phyloP scores from a whole-genome alignment of 2,113 vertebrate genomes.

The Ciconia maguari region DNA sequence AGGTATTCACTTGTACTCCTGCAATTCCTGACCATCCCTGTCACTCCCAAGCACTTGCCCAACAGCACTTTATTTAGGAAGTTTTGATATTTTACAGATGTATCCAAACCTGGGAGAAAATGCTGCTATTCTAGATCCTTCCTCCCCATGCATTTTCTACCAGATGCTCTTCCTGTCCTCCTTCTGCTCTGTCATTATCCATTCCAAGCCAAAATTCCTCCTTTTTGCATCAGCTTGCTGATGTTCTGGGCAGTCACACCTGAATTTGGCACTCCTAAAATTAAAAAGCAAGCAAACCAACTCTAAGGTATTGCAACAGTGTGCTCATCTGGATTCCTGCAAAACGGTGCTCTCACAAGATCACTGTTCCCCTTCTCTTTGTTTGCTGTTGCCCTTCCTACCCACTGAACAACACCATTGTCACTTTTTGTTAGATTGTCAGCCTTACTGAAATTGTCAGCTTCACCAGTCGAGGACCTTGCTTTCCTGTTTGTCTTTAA shows the following conservation, averaged over 20 bases:
- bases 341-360: background rate
- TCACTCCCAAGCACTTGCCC: background rate
- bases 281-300: background rate
- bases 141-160: background rate
- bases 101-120: background rate
- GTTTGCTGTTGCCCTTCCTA: background rate
- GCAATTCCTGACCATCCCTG: background rate
- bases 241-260: background rate
- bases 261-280: background rate
- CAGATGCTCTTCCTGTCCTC: background rate
- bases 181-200: background rate
- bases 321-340: background rate
- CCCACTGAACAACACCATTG: background rate
- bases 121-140: background rate
- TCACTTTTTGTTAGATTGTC: background rate
- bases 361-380: background rate
- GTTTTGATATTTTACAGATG: background rate
- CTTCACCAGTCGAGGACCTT: background rate
- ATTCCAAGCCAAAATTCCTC: background rate
- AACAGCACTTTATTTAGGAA: background rate
- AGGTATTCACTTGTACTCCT: background rate
- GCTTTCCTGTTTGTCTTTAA: background rate
- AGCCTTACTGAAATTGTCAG: constrained; percentile 8
- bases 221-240: background rate
- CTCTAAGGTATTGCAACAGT: background rate